phyloP scores from a whole-genome alignment of 2,888 invertebrate species.

The Aproaerema taeniolella region DNA sequence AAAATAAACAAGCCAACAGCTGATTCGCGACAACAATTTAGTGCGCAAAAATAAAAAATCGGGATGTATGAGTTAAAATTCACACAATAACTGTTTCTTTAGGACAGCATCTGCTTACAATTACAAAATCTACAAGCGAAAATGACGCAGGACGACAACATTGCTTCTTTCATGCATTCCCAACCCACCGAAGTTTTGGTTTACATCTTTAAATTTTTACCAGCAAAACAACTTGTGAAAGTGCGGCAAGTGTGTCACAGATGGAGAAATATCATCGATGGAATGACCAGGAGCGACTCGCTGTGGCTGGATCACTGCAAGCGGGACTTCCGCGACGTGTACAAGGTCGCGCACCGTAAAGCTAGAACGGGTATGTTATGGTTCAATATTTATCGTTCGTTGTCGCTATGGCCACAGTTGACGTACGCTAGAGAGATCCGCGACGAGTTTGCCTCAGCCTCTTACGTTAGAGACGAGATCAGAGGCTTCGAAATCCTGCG shows the following conservation, averaged over 20 bases:
- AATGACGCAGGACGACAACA: conserved; percentile 8
- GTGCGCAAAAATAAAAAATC: conserved; percentile 18
- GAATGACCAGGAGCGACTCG: conserved; percentile 28
- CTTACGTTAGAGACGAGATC: conserved; percentile 38
- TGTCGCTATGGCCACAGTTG: conserved; percentile 47
- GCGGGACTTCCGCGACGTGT: conserved; percentile 35
- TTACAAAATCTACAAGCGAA: neutral
- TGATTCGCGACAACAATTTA: conserved; percentile 1
- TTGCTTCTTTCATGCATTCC: conserved; percentile 12
- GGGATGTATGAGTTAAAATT: conserved; percentile 9
- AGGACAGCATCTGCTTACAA: neutral
- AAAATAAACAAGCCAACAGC: conserved; percentile 7
- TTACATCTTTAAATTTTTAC: conserved; percentile 39
- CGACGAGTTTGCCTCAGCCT: conserved; percentile 51
- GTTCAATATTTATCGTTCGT: conserved; percentile 48
- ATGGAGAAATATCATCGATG: conserved; percentile 50
- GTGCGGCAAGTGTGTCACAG: conserved; percentile 46
- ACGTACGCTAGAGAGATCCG: conserved; percentile 30
- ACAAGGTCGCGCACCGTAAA: conserved; percentile 33
- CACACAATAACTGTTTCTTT: neutral
- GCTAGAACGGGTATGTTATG: conserved; percentile 31
- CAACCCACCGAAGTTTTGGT: conserved; percentile 48
- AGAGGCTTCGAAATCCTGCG: conserved; percentile 35
- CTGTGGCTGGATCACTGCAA: conserved; percentile 44
- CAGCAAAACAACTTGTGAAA: conserved; percentile 36